These are phyloP conservation scores for Melanitta fusca DNA, from an alignment of 2,797 vertebrate genomes.

Conservation along the genomic window DNA sequence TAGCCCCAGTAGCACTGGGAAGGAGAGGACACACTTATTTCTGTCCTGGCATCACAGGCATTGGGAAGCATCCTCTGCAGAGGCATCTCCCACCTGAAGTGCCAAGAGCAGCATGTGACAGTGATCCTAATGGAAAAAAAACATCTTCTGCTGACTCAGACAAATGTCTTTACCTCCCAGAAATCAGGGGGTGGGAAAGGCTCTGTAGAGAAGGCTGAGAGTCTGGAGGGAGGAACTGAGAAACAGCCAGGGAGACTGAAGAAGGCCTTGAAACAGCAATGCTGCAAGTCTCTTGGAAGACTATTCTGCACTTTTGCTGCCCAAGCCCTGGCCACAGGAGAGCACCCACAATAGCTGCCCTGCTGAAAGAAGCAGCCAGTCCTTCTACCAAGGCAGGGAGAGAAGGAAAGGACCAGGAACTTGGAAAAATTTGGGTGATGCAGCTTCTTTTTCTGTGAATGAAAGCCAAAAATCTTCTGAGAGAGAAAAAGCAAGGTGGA, in stretches of 20 bases:
- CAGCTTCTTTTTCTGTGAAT: neutral
- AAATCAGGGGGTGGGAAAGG: neutral
- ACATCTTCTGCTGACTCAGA: neutral
- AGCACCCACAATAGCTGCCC: neutral
- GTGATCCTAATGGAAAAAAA: neutral
- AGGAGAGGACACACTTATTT: accelerated
- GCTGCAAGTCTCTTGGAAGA: neutral
- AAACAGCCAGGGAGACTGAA: neutral
- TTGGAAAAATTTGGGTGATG: neutral
- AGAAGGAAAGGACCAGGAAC: neutral
- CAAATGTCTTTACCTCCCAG: neutral
- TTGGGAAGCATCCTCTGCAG: neutral
- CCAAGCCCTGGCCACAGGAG: neutral
- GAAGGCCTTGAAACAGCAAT: neutral
- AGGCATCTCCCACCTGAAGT: neutral
- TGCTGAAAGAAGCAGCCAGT: neutral
- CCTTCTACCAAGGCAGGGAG: neutral
- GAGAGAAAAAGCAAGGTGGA: neutral
- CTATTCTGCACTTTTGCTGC: neutral
- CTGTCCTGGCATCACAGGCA: neutral
- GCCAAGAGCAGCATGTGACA: neutral
- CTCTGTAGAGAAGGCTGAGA: neutral
- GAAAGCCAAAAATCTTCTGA: neutral
- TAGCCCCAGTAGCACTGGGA: neutral
- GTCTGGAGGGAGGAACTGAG: neutral